Evolutionary conservation across 2,888 invertebrate species (phyloP).

Genomic region (Pasiphila rectangulata): DNA sequence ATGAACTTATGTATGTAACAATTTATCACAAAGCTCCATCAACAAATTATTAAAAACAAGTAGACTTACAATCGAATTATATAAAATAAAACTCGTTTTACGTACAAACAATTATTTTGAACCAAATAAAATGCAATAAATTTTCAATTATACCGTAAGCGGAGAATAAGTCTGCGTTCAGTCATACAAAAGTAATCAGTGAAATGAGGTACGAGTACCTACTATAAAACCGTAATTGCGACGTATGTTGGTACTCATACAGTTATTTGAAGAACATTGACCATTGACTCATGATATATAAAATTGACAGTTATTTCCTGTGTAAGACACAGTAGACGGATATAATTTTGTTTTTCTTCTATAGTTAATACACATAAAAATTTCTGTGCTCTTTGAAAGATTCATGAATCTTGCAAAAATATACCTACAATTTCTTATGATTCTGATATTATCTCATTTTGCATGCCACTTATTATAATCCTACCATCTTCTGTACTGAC

Average conservation of each 20-base stretch:
- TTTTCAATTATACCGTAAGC: conserved; percentile 4
- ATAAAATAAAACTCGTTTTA: conserved; percentile 1
- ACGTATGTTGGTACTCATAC: not conserved
- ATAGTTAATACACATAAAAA: not conserved
- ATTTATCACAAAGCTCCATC: conserved; percentile 4
- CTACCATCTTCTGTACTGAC: no score
- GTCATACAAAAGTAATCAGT: conserved; percentile 4
- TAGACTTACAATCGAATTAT: not conserved
- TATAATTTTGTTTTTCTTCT: not conserved
- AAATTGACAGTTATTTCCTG: conserved; percentile 20
- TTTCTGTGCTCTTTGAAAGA: not conserved
- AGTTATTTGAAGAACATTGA: conserved; percentile 5
- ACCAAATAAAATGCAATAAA: conserved; percentile 5
- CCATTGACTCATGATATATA: conserved; percentile 10
- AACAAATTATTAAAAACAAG: conserved; percentile 12
- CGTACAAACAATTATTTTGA: conserved; percentile 4
- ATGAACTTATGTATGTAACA: conserved; percentile 36
- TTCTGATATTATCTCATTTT: no score
- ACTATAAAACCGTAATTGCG: conserved; percentile 1
- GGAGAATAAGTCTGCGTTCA: conserved; percentile 1
- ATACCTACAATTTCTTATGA: no score
- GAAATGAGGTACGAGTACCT: conserved; percentile 8
- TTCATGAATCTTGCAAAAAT: not conserved
- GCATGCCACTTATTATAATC: no score
- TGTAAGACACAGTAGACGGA: conserved; percentile 1